phyloP scores from a whole-genome alignment of 2,113 vertebrate genomes.

The Hippolais icterina region DNA sequence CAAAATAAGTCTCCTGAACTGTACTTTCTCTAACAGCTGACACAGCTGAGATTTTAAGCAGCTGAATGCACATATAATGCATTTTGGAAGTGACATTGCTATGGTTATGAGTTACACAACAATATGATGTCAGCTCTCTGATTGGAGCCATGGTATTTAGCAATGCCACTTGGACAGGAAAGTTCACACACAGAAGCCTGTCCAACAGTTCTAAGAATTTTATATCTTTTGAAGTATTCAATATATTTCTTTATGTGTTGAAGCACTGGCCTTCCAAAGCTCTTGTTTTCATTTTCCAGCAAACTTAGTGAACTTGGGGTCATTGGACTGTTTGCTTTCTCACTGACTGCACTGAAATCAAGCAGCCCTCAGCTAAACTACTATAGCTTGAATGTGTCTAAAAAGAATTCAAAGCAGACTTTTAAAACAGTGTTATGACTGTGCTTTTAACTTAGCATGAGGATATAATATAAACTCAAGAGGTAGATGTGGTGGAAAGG shows the following conservation, averaged over 20 bases:
- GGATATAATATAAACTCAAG: background rate
- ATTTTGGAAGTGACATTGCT: conserved; percentile 56
- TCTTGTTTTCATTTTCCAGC: conserved; percentile 67
- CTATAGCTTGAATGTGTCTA: background rate
- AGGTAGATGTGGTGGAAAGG: background rate
- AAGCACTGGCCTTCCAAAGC: conserved; percentile 43
- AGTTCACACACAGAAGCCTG: conserved; percentile 63
- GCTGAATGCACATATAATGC: conserved; percentile 34
- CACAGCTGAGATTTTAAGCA: conserved; percentile 15
- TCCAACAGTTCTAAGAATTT: conserved; percentile 78
- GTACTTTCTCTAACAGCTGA: conserved; percentile 42
- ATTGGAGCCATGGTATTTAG: conserved; percentile 70
- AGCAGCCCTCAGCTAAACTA: background rate
- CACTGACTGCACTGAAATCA: conserved; percentile 14
- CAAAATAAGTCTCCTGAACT: conserved; percentile 31
- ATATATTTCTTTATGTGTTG: conserved; percentile 66
- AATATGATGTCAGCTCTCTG: conserved; percentile 64
- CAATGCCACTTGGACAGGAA: conserved; percentile 72
- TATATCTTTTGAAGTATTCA: conserved; percentile 72
- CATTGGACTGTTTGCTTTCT: conserved; percentile 52
- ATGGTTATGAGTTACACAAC: conserved; percentile 70
- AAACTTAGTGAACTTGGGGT: conserved; percentile 64
- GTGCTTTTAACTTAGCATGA: background rate
- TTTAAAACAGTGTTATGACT: background rate
- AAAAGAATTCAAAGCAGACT: background rate